Conservation (phyloP, 1,140 invertebrate genomes). For the Leptonema lineaticorne region DNA sequence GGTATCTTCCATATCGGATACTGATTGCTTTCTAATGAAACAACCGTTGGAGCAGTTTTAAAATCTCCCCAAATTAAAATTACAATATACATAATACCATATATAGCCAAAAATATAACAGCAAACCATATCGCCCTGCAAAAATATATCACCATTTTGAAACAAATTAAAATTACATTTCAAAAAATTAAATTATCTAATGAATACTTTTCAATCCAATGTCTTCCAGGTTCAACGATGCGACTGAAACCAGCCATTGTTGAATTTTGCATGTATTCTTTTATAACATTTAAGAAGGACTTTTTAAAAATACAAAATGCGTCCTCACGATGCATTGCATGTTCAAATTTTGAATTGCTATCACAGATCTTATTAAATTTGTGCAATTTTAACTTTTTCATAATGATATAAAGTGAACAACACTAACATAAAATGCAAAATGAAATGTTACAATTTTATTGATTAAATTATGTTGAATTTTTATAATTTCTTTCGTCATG, state of each 20-base stretch:
- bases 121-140: conserved; percentile 30
- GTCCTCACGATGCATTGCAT: no score
- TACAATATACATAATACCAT: conserved; percentile 38
- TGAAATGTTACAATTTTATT: no score
- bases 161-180: not conserved
- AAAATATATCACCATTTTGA: not conserved
- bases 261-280: conserved; percentile 30
- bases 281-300: not conserved
- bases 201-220: conserved; percentile 22
- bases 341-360: no score
- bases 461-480: no score
- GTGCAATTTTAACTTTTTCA: no score
- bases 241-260: conserved; percentile 27
- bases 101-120: conserved; percentile 20
- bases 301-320: not conserved
- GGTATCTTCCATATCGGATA: conserved; percentile 55
- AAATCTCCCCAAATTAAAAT: conserved; percentile 46
- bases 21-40: conserved; percentile 52
- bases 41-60: conserved; percentile 50
- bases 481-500: no score
- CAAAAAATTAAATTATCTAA: not conserved
- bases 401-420: no score
- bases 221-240: conserved; percentile 23
- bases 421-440: no score
- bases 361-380: no score